Conservation (phyloP, 1,140 invertebrate genomes). For the Oryzaephilus surinamensis region DNA sequence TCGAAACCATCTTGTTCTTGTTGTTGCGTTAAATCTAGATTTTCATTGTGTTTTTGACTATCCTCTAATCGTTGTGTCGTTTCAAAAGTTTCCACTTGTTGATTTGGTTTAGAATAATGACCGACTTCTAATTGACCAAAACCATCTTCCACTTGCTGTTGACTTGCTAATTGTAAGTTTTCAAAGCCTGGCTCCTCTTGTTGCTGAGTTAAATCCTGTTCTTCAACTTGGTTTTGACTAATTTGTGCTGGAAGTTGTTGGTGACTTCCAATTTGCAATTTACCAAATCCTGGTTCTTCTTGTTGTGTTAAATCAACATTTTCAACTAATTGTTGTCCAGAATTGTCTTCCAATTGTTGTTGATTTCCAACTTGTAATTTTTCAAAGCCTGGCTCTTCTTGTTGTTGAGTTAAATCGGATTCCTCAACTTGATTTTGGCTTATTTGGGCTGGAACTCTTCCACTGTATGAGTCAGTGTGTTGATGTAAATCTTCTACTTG, state of each 20-base stretch:
- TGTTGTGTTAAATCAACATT: constrained; percentile 9
- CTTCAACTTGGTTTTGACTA: constrained; percentile 10
- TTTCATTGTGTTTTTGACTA: neutral
- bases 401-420: constrained; percentile 7
- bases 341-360: constrained; percentile 2
- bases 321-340: constrained; percentile 8
- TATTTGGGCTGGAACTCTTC: neutral
- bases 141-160: constrained; percentile 1
- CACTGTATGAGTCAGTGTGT: neutral
- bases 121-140: constrained; percentile 8
- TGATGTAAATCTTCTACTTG: neutral
- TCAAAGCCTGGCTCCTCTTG: neutral
- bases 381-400: constrained; percentile 1
- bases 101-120: constrained; percentile 6
- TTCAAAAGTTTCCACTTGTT: constrained; percentile 10
- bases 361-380: constrained; percentile 1
- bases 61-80: constrained; percentile 1
- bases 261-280: neutral
- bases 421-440: constrained; percentile 1
- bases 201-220: constrained; percentile 6
- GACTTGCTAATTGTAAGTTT: constrained; percentile 1
- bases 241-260: constrained; percentile 7
- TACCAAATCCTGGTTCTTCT: neutral
- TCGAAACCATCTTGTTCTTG: constrained; percentile 3
- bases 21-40: constrained; percentile 13